Evolutionary conservation across 2,797 vertebrate genomes (phyloP).

Genomic region (Sciurus carolinensis): DNA sequence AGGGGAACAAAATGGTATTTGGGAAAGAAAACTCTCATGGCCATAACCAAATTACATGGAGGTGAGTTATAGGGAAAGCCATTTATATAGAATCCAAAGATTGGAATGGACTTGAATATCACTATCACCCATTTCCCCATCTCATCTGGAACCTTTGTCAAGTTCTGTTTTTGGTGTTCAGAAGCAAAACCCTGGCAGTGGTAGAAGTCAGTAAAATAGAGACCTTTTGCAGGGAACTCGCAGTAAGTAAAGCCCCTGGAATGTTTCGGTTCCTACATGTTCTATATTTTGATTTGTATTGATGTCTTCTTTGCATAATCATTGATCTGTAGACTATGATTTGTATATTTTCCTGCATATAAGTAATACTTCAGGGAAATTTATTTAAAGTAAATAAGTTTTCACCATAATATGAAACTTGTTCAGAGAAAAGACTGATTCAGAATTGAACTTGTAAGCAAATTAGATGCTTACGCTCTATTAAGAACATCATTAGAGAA

Average conservation of each 20-base stretch:
- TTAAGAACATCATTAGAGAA: neutral
- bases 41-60: neutral
- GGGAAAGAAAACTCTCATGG: neutral
- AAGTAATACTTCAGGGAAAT: neutral
- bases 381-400: neutral
- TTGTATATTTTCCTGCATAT: neutral
- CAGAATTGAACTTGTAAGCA: neutral
- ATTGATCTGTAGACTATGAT: neutral
- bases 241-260: too few relatives aligned
- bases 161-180: neutral
- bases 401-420: neutral
- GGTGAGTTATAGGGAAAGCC: neutral
- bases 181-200: neutral
- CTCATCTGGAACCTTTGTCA: neutral
- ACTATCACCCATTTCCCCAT: neutral
- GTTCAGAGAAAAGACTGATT: neutral
- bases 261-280: accelerated
- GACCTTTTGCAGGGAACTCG: neutral
- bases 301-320: neutral
- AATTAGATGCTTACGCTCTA: neutral
- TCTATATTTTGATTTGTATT: neutral
- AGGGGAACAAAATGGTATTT: neutral
- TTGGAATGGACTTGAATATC: neutral
- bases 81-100: neutral
- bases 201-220: neutral